Percentiles rank a stretch among this genome's conserved stretches.
Evolutionary conservation across 92 coral and sea anemone species (phyloP).

Genomic region (Parazoanthus darwini): DNA sequence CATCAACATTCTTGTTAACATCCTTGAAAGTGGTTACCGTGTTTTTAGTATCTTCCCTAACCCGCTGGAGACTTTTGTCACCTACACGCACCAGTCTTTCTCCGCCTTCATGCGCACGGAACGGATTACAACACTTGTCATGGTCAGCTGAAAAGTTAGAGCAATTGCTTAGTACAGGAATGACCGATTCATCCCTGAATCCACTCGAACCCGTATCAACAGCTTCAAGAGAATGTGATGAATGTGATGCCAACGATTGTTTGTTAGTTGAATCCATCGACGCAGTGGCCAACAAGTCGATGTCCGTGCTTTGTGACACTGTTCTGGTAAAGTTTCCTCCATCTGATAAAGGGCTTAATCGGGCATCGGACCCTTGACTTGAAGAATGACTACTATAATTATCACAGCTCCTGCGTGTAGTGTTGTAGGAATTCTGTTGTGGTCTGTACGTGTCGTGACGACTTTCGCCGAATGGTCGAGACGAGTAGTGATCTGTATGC

Average conservation of each 20-base stretch:
- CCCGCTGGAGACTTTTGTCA: not conserved
- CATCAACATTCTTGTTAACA: not conserved
- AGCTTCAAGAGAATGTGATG: not conserved
- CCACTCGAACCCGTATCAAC: not conserved
- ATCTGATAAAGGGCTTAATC: not conserved
- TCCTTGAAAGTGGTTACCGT: not conserved
- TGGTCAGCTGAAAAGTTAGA: not conserved
- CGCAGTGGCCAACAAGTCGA: not conserved
- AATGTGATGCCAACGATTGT: not conserved
- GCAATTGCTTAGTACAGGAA: not conserved
- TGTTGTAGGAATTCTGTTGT: not conserved
- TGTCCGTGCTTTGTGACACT: not conserved
- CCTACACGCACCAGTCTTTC: not conserved
- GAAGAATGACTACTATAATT: not conserved
- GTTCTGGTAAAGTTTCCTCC: not conserved
- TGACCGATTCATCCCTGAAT: not conserved
- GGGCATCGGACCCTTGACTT: not conserved
- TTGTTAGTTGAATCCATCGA: not conserved
- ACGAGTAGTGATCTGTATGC: not conserved
- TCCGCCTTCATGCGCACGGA: too few species aligned
- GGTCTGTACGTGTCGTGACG: constrained; percentile 41
- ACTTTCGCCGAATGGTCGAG: not conserved
- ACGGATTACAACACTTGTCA: not conserved
- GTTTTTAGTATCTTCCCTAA: not conserved
- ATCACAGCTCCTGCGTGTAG: not conserved